Percentiles rank a stretch among this genome's conserved stretches.
Evolutionary conservation across 2,797 vertebrate species (phyloP).

Genomic region (Botia almorhae): DNA sequence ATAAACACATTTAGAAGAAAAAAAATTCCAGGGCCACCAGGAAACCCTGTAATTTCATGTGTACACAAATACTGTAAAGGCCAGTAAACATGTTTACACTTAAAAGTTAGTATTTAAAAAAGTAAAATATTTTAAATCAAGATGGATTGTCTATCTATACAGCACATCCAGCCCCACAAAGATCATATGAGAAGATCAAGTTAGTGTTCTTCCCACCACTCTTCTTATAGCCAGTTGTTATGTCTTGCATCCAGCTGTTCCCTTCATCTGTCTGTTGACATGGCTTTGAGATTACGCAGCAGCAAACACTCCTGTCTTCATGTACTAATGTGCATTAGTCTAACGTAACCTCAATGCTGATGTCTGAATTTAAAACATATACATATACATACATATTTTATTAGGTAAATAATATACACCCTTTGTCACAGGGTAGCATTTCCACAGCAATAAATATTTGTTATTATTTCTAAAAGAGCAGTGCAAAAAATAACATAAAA

Average conservation of each 20-base stretch:
- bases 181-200: slow-evolving; percentile 19
- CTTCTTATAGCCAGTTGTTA: slow-evolving; percentile 51
- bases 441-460: slow-evolving; percentile 21
- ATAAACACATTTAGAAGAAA: no score
- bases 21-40: not conserved
- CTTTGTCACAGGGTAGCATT: slow-evolving; percentile 3
- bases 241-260: slow-evolving; percentile 61
- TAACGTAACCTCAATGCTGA: slow-evolving; percentile 21
- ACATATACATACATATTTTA: not conserved
- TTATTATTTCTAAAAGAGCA: slow-evolving; percentile 33
- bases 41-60: not conserved
- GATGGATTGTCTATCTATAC: not conserved
- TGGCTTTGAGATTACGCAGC: slow-evolving; percentile 37
- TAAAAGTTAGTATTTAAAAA: not conserved
- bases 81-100: no score
- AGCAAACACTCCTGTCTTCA: slow-evolving; percentile 29
- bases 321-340: slow-evolving; percentile 21
- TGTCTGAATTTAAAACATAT: slow-evolving; percentile 13
- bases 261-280: slow-evolving; percentile 31
- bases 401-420: slow-evolving; percentile 8
- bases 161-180: not conserved
- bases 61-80: not conserved
- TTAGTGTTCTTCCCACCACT: slow-evolving; percentile 42
- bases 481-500: not conserved
- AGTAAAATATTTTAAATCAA: not conserved